A percentile compares a stretch with the other conserved stretches of the same genome.
phyloP scores from a whole-genome alignment of 2,797 vertebrate genomes.

The Eupleurogrammus muticus region DNA sequence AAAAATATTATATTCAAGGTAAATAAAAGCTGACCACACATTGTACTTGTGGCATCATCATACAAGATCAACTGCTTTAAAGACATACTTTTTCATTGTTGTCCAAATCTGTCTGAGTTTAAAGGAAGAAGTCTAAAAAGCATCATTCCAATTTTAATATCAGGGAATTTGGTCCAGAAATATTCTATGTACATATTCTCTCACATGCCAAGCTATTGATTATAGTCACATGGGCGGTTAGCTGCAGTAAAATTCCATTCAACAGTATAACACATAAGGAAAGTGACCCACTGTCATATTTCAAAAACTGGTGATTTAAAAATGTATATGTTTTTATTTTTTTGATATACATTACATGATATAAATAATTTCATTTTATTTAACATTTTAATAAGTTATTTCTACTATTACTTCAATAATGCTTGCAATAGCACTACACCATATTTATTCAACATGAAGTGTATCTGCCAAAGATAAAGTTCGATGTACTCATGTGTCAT shows the following conservation, averaged over 20 bases:
- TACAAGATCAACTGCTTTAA: not conserved
- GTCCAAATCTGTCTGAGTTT: too few relatives aligned
- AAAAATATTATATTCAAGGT: not conserved
- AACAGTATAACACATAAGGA: constrained; percentile 28
- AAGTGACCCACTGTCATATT: constrained; percentile 8
- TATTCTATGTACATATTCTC: constrained; percentile 12
- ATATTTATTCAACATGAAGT: not conserved
- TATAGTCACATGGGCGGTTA: constrained; percentile 59
- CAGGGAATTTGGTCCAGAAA: constrained; percentile 12
- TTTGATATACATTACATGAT: too few relatives aligned
- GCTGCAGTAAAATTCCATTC: constrained; percentile 73
- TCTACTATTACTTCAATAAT: not conserved
- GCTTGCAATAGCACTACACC: not conserved
- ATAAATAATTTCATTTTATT: not conserved
- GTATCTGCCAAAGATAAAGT: not conserved
- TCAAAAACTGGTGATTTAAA: not conserved
- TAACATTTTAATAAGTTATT: not conserved
- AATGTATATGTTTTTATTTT: too few relatives aligned
- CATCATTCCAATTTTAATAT: not conserved
- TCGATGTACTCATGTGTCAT: not conserved
- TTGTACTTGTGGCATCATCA: not conserved
- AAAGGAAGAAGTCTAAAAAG: too few relatives aligned
- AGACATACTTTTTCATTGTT: not conserved
- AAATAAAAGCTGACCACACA: not conserved
- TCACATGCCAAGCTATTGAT: constrained; percentile 69